Base-by-base conservation (phyloP, 2,113 vertebrate genomes). In the Columba livia region DNA sequence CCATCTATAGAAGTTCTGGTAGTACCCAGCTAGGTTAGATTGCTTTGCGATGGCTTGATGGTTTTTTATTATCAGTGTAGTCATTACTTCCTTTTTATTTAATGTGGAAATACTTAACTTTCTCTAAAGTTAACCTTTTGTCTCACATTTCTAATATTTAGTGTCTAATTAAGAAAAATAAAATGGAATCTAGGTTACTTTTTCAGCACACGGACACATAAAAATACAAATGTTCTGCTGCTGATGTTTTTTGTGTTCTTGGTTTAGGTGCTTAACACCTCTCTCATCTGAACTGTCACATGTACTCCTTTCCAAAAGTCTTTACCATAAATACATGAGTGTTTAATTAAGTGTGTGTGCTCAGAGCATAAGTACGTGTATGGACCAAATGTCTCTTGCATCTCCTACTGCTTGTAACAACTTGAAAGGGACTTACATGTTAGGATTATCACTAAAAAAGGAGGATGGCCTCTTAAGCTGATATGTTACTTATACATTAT, bases 191-290 rank as follows among this genome's bases (percentile, higher is more conserved):
- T 26, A 54, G 15, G 18, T 77, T 42, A 28, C 28, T 60, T 54
- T 58, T 75, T 80, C 57, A 81, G 51, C 58, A n/a, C 56, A 15
- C 0, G 0, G 18, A 47, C 7, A 12, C 21, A 19, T 36, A n/a
- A 77, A 71, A 60, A 48, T 36, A 21, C 1, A 0, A 36, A 26
- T 42, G 47, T 77, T 77, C 44, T 36, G 11, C 57, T 77, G 70
- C 31, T 81, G 64, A n/a, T 2, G 1, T 23, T 50, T 73, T 65
- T 42, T 20, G 5, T 25, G 16, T 60, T 86, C 38, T 56, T 66
- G 9, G 1, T 78, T 86, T 78, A 34, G 24, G 6, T 85, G 62
- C 20, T 75, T 89, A 75, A 36, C 44, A 10, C 38, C 40, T 67
- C 24, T 83, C 47, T 25, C 31, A 36, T 86, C 21, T 1, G 1